These are phyloP conservation scores for Cyclopterus lumpus DNA, from an alignment of 2,797 vertebrate species.

Conservation along the genomic window DNA sequence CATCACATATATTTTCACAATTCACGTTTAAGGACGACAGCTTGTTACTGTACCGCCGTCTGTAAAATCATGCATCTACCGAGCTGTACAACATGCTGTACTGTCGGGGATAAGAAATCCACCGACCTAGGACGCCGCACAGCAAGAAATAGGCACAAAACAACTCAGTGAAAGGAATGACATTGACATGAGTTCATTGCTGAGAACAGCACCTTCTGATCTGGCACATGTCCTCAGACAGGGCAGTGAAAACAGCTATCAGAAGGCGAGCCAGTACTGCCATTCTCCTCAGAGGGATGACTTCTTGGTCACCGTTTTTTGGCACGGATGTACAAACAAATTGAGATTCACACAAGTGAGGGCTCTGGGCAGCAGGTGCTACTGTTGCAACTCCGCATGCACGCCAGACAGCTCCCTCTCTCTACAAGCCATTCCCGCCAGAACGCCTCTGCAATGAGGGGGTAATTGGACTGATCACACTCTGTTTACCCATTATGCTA, in stretches of 20 bases:
- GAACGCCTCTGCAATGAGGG: slow-evolving; percentile 73
- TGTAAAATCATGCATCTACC: slow-evolving; percentile 42
- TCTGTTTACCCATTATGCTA: slow-evolving; percentile 80
- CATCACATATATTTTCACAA: slow-evolving; percentile 13
- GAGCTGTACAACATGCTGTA: slow-evolving; percentile 38
- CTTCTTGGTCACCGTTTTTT: slow-evolving; percentile 57
- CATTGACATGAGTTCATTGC: slow-evolving; percentile 57
- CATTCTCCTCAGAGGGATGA: slow-evolving; percentile 48
- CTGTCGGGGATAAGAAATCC: slow-evolving; percentile 17
- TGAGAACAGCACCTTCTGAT: slow-evolving; percentile 58
- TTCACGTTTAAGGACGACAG: slow-evolving; percentile 11
- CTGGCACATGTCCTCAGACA: slow-evolving; percentile 34
- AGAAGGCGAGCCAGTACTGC: slow-evolving; percentile 22
- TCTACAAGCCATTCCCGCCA: slow-evolving; percentile 68
- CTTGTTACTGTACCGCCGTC: slow-evolving; percentile 35
- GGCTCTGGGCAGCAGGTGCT: slow-evolving; percentile 77
- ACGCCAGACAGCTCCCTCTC: slow-evolving; percentile 69
- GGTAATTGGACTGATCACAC: slow-evolving; percentile 83
- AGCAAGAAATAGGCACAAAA: slow-evolving; percentile 31
- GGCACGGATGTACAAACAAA: slow-evolving; percentile 75
- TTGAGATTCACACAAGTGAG: slow-evolving; percentile 73
- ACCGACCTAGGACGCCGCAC: slow-evolving; percentile 47
- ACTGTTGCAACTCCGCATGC: slow-evolving; percentile 62
- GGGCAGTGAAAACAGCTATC: slow-evolving; percentile 57
- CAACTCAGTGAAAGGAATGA: slow-evolving; percentile 23